Base-by-base conservation (phyloP, 2,113 vertebrate genomes). In the Sardina pilchardus region DNA sequence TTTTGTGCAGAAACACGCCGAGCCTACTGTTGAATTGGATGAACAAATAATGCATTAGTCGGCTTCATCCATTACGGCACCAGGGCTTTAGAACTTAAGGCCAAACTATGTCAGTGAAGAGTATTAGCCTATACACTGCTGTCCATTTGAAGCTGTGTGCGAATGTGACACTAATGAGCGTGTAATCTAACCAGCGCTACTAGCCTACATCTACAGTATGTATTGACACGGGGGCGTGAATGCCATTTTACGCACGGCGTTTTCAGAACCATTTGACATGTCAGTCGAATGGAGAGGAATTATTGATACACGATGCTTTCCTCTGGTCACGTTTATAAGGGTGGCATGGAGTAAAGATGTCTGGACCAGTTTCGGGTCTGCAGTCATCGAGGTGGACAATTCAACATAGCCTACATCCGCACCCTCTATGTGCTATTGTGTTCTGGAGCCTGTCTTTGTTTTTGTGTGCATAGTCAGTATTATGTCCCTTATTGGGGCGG, bases 331-430 rank as follows among this genome's bases (percentile, higher is more conserved):
- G 30, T 36, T 75, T 75, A 30, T 71, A 81, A 30, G 5, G 44
- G n/a, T 21, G 45, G 30, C 36, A 36, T 0, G 12, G 30, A 63
- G 10, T 34, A 43, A 85, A 56, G 44, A 43, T 87, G 44, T 83
- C 24, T 82, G 86, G 82, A 80, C 84, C n/a, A 87, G 21, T 81
- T 87, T 83, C 78, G 36, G 48, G 30, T 17, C 71, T 8, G 42
- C 44, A 36, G 50, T 84, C 82, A 39, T 26, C 82, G 71, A 8
- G 53, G 83, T 78, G 81, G 81, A 85, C 67, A 42, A 85, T 85
- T 24, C 56, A 71, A 75, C 88, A 82, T 78, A 42, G 39, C 39
- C 39, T 42, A 71, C 43, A 86, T 84, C 83, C 19, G 17, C 80
- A 85, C 30, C 26, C 24, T 63, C 56, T 63, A 63, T 21, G 59